phyloP scores from a whole-genome alignment of 35 echinoderm and acorn worm genomes.

The Strongylocentrotus purpuratus region DNA sequence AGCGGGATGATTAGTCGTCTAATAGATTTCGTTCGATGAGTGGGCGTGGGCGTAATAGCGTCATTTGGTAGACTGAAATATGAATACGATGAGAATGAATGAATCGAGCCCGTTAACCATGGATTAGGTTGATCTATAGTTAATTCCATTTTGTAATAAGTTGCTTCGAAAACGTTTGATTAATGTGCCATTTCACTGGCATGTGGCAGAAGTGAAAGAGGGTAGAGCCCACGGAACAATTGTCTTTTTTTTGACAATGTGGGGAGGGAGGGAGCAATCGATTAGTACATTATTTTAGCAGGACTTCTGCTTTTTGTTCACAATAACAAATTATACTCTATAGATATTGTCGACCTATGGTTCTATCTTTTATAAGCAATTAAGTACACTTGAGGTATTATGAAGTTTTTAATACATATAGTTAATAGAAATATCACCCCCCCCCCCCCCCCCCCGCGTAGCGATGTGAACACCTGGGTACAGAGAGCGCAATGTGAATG shows the following conservation, averaged over 20 bases:
- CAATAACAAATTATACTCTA: too few species aligned
- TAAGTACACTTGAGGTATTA: too few species aligned
- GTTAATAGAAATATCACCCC: too few species aligned
- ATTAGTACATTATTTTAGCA: too few species aligned
- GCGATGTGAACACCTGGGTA: too few species aligned
- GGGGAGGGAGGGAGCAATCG: neutral
- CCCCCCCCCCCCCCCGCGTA: too few species aligned
- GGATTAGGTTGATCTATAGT: neutral
- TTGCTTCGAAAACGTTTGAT: neutral
- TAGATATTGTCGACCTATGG: too few species aligned
- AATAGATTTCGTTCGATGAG: neutral
- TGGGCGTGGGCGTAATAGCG: neutral
- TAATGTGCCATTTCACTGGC: neutral
- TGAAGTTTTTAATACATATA: too few species aligned
- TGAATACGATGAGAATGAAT: neutral
- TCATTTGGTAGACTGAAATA: neutral
- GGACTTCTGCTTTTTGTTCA: too few species aligned
- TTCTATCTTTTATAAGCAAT: too few species aligned
- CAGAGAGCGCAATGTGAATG: too few species aligned
- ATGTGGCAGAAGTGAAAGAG: too few species aligned
- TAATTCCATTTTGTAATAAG: neutral
- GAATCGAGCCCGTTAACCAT: neutral
- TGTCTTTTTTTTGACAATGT: neutral
- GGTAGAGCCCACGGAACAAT: neutral
- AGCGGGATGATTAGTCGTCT: neutral